phyloP scores from a whole-genome alignment of 2,888 invertebrate genomes.

The Neria commutata region DNA sequence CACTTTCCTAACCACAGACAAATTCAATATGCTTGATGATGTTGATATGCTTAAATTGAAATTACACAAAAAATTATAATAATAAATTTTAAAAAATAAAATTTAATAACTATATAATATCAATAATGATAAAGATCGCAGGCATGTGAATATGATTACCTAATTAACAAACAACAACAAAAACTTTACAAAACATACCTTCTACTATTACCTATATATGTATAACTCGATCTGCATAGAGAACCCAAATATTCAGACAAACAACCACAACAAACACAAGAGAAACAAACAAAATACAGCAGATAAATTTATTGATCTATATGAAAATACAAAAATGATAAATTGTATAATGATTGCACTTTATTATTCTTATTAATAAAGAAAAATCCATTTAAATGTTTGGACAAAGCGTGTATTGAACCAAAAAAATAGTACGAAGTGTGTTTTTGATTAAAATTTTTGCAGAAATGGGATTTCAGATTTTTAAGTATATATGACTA shows the following conservation, averaged over 20 bases:
- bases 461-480: too few relatives aligned
- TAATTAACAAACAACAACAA: too few relatives aligned
- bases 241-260: slow-evolving; percentile 36
- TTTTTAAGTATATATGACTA: too few relatives aligned
- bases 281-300: slow-evolving; percentile 35
- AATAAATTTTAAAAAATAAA: slow-evolving; percentile 3
- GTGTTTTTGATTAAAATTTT: slow-evolving; percentile 28
- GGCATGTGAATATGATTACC: slow-evolving; percentile 49
- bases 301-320: neutral
- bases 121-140: slow-evolving; percentile 44
- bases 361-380: slow-evolving; percentile 56
- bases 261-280: slow-evolving; percentile 33
- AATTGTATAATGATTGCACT: slow-evolving; percentile 52
- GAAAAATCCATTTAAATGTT: slow-evolving; percentile 57
- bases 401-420: slow-evolving; percentile 55
- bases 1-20: slow-evolving; percentile 34
- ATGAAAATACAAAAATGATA: slow-evolving; percentile 29
- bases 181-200: too few relatives aligned
- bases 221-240: slow-evolving; percentile 24
- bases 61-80: slow-evolving; percentile 25
- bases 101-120: slow-evolving; percentile 36
- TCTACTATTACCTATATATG: slow-evolving; percentile 37
- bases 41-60: slow-evolving; percentile 36
- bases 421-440: slow-evolving; percentile 31
- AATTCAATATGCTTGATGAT: slow-evolving; percentile 58